Percentiles rank a stretch among this genome's conserved stretches.
Evolutionary conservation across 2,797 vertebrate genomes (phyloP).

Genomic region (Trichosurus vulpecula): DNA sequence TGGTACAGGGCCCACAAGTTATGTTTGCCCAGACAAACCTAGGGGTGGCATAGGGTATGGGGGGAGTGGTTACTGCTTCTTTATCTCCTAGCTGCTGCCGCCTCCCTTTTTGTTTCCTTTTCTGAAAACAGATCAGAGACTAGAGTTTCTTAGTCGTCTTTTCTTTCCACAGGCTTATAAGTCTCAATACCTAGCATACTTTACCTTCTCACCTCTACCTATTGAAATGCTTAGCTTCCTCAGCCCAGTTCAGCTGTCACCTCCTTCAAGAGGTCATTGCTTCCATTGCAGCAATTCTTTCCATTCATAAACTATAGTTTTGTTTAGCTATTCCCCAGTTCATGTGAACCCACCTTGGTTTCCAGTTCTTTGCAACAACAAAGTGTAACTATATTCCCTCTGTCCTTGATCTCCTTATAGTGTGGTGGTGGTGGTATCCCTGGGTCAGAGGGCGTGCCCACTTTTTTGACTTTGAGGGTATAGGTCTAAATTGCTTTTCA

Average conservation of each 20-base stretch:
- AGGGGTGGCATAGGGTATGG: neutral
- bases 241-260: too few relatives aligned
- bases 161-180: too few relatives aligned
- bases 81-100: neutral
- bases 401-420: neutral
- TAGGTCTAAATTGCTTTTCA: neutral
- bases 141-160: too few relatives aligned
- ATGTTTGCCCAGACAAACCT: neutral
- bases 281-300: neutral
- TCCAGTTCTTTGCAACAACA: neutral
- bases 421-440: neutral
- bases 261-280: neutral
- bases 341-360: too few relatives aligned
- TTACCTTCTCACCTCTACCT: too few relatives aligned
- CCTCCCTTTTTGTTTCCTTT: too few relatives aligned
- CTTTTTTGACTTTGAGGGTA: neutral
- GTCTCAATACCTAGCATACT: too few relatives aligned
- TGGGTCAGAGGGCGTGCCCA: neutral
- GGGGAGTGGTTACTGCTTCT: neutral
- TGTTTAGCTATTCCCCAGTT: neutral
- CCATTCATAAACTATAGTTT: neutral
- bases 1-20: neutral
- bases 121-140: too few relatives aligned
- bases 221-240: too few relatives aligned
- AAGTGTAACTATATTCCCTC: neutral